Base-by-base conservation (phyloP, 23 tunicate species). In the Trididemnum clinides region DNA sequence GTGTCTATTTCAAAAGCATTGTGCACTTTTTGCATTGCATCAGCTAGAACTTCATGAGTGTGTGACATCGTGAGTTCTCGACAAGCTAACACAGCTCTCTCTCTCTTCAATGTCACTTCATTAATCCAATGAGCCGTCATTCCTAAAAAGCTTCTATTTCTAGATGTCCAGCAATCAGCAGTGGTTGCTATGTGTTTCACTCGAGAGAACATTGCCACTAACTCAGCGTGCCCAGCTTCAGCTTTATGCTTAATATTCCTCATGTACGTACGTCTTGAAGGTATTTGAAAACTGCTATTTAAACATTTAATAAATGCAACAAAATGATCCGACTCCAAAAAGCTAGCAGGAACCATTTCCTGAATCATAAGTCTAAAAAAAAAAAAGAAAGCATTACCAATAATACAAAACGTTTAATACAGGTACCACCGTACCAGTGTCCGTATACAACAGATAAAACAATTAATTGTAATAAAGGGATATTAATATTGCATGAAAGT, bases 131-230 rank as follows among this genome's bases (percentile, higher is more conserved):
- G 75, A 5, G 37, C 37, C n/a, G 75, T 66, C 37, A 66, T 66
- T 66, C 75, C 37, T 32, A 66, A 4, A 32, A 66, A 66, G 37
- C 37, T 29, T 66, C 75, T 30, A 32, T 32, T 30, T 30, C 37
- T 30, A 32, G 75, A 30, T 66, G 75, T 29, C 75, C 75, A 66
- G 22, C 75, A 66, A 66, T 66, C 75, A 32, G 75, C 75, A 66
- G 75, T 66, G 7, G 75, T 66, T 29, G 75, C 75, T 28, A 66
- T 32, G 37, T 28, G n/a, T 31, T 66, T 29, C 37, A 66, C 75
- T 66, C n/a, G 7, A 28, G 37, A 32, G 12, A 66, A 37, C 37
- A 66, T 6, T 32, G 6, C 36, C 7, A 66, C 37, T 15, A 66
- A 32, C 75, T 32, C 37, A 32, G n/a, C n/a, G 7, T 30, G 37